These are phyloP conservation scores for Hormaphis cornu DNA, from an alignment of 1,140 invertebrate genomes.

Conservation along the genomic window DNA sequence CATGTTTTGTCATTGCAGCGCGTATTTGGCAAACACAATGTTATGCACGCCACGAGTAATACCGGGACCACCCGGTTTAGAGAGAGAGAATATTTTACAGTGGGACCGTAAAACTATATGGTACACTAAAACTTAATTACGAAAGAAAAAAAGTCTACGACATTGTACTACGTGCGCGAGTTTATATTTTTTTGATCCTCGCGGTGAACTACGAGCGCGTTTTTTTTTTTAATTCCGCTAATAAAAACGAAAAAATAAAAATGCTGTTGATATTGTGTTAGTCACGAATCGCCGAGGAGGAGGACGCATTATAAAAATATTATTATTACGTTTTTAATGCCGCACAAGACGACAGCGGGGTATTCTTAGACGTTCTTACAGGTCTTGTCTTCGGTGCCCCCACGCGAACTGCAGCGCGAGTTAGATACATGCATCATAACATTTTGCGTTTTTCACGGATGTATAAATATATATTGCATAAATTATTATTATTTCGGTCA, in stretches of 20 bases:
- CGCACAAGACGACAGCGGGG: too few relatives aligned
- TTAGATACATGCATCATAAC: too few relatives aligned
- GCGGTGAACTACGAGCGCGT: neutral
- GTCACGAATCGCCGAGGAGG: neutral
- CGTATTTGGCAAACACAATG: neutral
- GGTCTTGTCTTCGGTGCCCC: too few relatives aligned
- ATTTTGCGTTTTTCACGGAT: too few relatives aligned
- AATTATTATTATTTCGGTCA: too few relatives aligned
- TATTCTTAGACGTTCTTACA: too few relatives aligned
- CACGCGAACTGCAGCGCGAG: too few relatives aligned
- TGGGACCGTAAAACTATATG: neutral
- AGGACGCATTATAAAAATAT: too few relatives aligned
- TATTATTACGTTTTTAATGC: too few relatives aligned
- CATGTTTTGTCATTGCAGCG: neutral
- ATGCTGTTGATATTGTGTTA: neutral
- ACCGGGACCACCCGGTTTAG: slow-evolving; percentile 1
- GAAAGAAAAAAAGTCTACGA: neutral
- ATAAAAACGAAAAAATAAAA: neutral
- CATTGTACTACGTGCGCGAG: neutral
- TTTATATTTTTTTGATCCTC: neutral
- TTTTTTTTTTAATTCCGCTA: neutral
- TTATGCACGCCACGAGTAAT: too few relatives aligned
- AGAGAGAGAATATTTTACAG: neutral
- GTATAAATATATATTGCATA: too few relatives aligned
- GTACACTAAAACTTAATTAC: neutral